Percentiles rank a stretch among this genome's conserved stretches.
These are phyloP conservation scores for Saguinus imperator DNA, from an alignment of 2,113 vertebrate genomes.

Conservation along the genomic window DNA sequence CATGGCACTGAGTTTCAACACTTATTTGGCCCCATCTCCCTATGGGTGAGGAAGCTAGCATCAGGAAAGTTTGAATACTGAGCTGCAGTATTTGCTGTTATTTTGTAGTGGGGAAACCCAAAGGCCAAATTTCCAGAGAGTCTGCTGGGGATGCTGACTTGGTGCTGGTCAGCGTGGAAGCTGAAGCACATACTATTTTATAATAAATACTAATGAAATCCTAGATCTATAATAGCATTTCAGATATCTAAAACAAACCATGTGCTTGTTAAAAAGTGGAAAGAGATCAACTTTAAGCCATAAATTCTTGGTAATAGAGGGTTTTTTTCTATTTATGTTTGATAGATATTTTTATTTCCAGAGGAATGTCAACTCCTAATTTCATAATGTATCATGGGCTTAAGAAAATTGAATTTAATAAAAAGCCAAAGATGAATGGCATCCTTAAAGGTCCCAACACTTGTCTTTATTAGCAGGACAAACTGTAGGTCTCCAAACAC, in stretches of 20 bases:
- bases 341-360: constrained; percentile 91
- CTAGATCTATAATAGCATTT: constrained; percentile 88
- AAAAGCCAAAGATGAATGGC: constrained; percentile 90
- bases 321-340: constrained; percentile 84
- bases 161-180: constrained; percentile 61
- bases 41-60: not conserved
- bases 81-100: not conserved
- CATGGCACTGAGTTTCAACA: not conserved
- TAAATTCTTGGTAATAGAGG: constrained; percentile 87
- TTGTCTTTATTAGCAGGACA: constrained; percentile 91
- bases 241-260: constrained; percentile 87
- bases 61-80: not conserved
- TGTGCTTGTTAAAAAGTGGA: constrained; percentile 86
- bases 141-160: constrained; percentile 25
- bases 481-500: constrained; percentile 88
- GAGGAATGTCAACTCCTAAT: constrained; percentile 91
- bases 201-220: constrained; percentile 88
- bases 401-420: constrained; percentile 92
- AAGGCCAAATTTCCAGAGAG: constrained; percentile 34
- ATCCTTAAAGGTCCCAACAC: constrained; percentile 91
- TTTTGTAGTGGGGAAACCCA: constrained; percentile 1
- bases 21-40: not conserved
- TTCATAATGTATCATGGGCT: constrained; percentile 89
- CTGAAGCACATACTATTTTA: constrained; percentile 82
- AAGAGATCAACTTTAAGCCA: constrained; percentile 87